Percentiles rank a stretch among this genome's conserved stretches.
Evolutionary conservation across 1,140 invertebrate genomes (phyloP).

Genomic region (Drepana arcuata): DNA sequence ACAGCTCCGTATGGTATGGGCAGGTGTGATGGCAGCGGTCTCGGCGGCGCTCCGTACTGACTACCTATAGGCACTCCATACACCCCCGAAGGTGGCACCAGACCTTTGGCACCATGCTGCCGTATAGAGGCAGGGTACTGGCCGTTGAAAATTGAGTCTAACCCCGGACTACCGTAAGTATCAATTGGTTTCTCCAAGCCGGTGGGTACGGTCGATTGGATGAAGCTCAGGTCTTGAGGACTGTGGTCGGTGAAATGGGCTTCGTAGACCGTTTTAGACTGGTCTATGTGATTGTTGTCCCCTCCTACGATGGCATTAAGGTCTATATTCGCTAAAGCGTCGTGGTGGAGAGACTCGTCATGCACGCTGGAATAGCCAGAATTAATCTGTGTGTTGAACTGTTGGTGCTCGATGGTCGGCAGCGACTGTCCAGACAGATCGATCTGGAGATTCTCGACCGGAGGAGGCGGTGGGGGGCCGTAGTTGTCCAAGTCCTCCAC

Average conservation of each 20-base stretch:
- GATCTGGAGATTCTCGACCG: conserved; percentile 35
- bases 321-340: conserved; percentile 60
- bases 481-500: conserved; percentile 36
- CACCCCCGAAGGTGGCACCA: conserved; percentile 70
- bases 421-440: conserved; percentile 14
- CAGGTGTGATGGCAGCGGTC: conserved; percentile 53
- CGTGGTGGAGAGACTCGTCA: conserved; percentile 65
- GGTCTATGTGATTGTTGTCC: conserved; percentile 62
- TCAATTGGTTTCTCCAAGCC: conserved; percentile 49
- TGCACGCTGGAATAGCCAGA: conserved; percentile 56
- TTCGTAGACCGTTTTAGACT: conserved; percentile 68
- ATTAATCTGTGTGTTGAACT: conserved; percentile 40
- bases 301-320: conserved; percentile 62
- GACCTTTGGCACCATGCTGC: conserved; percentile 65
- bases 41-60: conserved; percentile 72
- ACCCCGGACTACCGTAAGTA: conserved; percentile 67
- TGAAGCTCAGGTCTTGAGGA: conserved; percentile 24
- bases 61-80: conserved; percentile 72
- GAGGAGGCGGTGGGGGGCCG: conserved; percentile 40
- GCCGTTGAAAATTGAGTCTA: conserved; percentile 58
- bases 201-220: conserved; percentile 20
- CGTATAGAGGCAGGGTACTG: conserved; percentile 66
- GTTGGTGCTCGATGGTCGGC: conserved; percentile 24
- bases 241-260: conserved; percentile 58
- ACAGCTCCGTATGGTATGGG: conserved; percentile 59